Evolutionary conservation across 2,797 vertebrate species (phyloP).

Genomic region (Amniataba percoides): DNA sequence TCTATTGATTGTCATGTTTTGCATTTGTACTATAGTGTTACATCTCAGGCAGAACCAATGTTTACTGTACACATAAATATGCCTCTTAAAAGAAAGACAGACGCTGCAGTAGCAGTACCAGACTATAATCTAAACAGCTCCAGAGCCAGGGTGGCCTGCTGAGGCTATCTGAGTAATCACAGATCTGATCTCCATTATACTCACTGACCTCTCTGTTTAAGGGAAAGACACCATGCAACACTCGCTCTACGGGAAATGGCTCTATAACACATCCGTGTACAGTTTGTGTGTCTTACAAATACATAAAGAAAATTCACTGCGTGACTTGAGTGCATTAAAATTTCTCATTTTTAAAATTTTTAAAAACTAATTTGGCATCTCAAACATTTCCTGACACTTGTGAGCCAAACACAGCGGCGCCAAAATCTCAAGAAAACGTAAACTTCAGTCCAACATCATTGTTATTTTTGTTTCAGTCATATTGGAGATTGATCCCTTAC

Average conservation of each 20-base stretch:
- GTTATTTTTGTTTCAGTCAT: neutral
- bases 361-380: slow-evolving; percentile 70
- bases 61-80: slow-evolving; percentile 21
- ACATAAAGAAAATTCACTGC: neutral
- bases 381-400: slow-evolving; percentile 42
- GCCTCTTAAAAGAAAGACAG: slow-evolving; percentile 17
- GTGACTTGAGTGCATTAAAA: slow-evolving; percentile 3
- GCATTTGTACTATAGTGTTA: slow-evolving; percentile 21
- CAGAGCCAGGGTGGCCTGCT: slow-evolving; percentile 5
- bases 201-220: slow-evolving; percentile 33
- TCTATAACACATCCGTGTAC: slow-evolving; percentile 10
- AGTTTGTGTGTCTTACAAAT: slow-evolving; percentile 14
- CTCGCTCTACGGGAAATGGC: slow-evolving; percentile 18
- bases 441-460: slow-evolving; percentile 24
- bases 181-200: slow-evolving; percentile 31
- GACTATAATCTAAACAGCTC: slow-evolving; percentile 18
- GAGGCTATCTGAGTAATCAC: slow-evolving; percentile 23
- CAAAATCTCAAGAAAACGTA: slow-evolving; percentile 43
- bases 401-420: slow-evolving; percentile 64
- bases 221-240: slow-evolving; percentile 10
- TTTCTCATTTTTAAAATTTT: neutral
- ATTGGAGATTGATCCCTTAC: neutral
- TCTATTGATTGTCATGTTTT: slow-evolving; percentile 46
- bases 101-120: slow-evolving; percentile 16
- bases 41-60: slow-evolving; percentile 3